A percentile compares a stretch with the other conserved stretches of the same genome.
phyloP scores from a whole-genome alignment of 2,888 invertebrate genomes.

The Exocentrus adspersus region DNA sequence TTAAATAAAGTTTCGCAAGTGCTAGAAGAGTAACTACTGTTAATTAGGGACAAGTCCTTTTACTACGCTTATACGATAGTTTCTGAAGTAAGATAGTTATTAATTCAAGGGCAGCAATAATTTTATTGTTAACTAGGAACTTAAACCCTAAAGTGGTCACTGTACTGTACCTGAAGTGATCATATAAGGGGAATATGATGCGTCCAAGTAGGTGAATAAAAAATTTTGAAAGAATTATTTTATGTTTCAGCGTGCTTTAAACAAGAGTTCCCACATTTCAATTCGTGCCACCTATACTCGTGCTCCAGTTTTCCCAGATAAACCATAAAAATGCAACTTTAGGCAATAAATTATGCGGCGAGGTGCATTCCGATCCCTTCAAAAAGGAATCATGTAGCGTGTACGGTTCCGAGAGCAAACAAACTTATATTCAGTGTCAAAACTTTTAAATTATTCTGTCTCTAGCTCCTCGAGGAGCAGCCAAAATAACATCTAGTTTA shows the following conservation, averaged over 20 bases:
- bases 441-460: slow-evolving; percentile 32
- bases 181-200: too few species aligned
- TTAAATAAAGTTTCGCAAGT: slow-evolving; percentile 13
- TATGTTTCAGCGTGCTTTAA: too few species aligned
- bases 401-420: slow-evolving; percentile 27
- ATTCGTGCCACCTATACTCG: too few species aligned
- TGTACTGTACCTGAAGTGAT: too few species aligned
- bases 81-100: too few species aligned
- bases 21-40: background rate
- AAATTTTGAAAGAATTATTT: too few species aligned
- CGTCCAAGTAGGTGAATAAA: too few species aligned
- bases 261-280: too few species aligned
- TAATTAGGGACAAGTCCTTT: background rate
- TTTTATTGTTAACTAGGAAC: too few species aligned
- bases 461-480: slow-evolving; percentile 25
- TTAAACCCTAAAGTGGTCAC: too few species aligned
- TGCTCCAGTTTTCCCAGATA: background rate
- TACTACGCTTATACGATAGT: too few species aligned
- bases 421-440: slow-evolving; percentile 35
- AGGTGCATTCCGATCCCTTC: slow-evolving; percentile 1
- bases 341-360: slow-evolving; percentile 2
- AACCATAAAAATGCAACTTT: slow-evolving; percentile 1
- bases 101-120: too few species aligned
- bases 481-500: slow-evolving; percentile 29
- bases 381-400: slow-evolving; percentile 9